Evolutionary conservation across 2,888 invertebrate species (phyloP), one percentile per base, ranked within the genome.

Genomic region (Epistrophella euchroma): DNA sequence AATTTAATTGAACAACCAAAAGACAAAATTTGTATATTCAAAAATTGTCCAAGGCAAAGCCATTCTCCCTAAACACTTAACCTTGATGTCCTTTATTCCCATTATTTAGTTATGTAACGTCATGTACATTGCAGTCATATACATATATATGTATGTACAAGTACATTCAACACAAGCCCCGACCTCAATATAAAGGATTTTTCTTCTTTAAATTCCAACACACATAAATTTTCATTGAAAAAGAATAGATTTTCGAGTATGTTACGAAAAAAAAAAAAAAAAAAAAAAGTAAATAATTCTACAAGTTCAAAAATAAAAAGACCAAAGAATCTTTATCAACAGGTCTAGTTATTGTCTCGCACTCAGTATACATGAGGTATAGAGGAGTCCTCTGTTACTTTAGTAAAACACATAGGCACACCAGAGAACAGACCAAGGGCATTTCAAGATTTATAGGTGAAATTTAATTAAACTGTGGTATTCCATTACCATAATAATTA

Each of bases 21-120:
- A 32, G 70, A 55, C 35, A 22, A 37, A 73, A 85, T 60, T 80
- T 70, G 60, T n/a, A 45, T 80, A 73, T 81, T 81, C 81, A 81
- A 81, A 85, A 78, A 62, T 52, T 43, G 25, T 73, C 73, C 68
- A 72, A 78, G 60, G 68, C 85, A 62, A 73, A 62, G 35, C n/a
- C 37, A 73, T 68, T 76, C 55, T 81, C 68, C 35, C 37, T 15
- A 45, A 77, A 50, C 56, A 55, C 70, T 82, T 78, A 86, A 82
- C 86, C 86, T 86, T 86, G 86, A 74, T 82, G 50, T 68, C 28
- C 71, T 78, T 43, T 77, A 50, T 70, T 62, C 56, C 60, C 70
- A 68, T 76, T 66, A 77, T 73, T 76, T 74, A 40, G 76, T 86
- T 82, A 86, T 86, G 82, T 86, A 86, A 86, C 22, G 22, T 60